These are phyloP conservation scores for Salarias fasciatus DNA, from an alignment of 2,797 vertebrate genomes.

Conservation along the genomic window DNA sequence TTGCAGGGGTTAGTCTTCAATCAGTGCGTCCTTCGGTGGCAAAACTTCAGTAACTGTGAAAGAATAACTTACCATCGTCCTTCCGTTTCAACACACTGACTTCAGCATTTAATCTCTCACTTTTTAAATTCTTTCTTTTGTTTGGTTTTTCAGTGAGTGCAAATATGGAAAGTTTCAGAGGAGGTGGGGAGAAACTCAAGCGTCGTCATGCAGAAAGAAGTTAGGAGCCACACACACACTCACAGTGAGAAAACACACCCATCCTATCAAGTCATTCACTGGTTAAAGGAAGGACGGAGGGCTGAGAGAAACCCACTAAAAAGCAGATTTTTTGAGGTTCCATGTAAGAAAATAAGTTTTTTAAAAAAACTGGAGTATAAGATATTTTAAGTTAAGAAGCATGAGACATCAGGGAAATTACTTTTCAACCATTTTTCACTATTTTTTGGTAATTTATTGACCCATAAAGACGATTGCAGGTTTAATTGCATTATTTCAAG, in stretches of 20 bases:
- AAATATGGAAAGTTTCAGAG: conserved; percentile 38
- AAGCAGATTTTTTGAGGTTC: too few relatives aligned
- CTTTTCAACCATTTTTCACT: too few relatives aligned
- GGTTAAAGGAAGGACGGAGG: too few relatives aligned
- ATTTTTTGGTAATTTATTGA: too few relatives aligned
- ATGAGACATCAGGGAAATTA: too few relatives aligned
- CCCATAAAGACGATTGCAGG: too few relatives aligned
- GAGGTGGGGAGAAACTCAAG: conserved; percentile 12
- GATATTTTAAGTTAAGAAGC: too few relatives aligned
- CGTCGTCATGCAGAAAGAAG: conserved; percentile 48
- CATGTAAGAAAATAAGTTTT: too few relatives aligned
- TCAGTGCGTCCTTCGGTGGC: background rate
- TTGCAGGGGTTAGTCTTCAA: conserved; percentile 21
- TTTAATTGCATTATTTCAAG: too few relatives aligned
- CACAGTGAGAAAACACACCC: background rate
- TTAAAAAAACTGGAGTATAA: too few relatives aligned
- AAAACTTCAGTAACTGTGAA: background rate
- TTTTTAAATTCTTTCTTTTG: background rate
- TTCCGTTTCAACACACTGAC: too few relatives aligned
- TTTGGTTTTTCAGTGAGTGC: background rate
- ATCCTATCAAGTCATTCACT: conserved; percentile 18
- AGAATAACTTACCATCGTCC: conserved; percentile 54
- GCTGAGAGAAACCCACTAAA: too few relatives aligned
- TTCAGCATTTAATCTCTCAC: background rate
- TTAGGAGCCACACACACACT: conserved; percentile 4